Percentiles rank a stretch among this genome's conserved stretches.
Evolutionary conservation across 2,113 vertebrate genomes (phyloP).

Genomic region (Eulemur rufifrons): DNA sequence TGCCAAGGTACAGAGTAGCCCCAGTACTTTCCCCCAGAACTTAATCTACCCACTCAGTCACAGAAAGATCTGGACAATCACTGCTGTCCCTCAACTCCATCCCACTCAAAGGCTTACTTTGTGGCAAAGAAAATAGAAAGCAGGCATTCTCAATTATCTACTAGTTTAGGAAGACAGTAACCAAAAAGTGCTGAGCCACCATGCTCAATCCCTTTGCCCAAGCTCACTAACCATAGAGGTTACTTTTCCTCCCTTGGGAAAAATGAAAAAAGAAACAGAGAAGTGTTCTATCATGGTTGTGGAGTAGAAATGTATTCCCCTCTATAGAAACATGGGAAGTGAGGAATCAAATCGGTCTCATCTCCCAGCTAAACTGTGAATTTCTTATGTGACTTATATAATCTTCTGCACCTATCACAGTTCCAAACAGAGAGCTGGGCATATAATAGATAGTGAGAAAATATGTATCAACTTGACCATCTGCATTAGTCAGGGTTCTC

Average conservation of each 20-base stretch:
- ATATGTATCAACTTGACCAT: background rate
- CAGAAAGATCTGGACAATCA: background rate
- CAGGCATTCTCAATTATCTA: background rate
- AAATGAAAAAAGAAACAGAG: background rate
- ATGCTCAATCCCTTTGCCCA: background rate
- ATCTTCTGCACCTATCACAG: background rate
- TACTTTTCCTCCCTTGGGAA: background rate
- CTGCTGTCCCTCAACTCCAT: background rate
- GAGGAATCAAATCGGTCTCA: background rate
- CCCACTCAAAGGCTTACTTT: background rate
- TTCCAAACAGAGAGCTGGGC: background rate
- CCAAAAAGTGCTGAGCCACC: background rate
- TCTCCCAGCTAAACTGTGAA: background rate
- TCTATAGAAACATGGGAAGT: background rate
- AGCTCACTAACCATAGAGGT: background rate
- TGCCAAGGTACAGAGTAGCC: background rate
- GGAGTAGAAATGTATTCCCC: background rate
- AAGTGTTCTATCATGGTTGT: background rate
- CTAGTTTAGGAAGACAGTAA: background rate
- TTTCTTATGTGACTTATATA: constrained; percentile 3
- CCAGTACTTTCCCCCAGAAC: background rate
- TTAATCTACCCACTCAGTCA: background rate
- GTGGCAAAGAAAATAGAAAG: background rate
- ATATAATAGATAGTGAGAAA: background rate
- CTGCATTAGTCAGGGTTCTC: background rate